These are phyloP conservation scores for Dermatophagoides farinae DNA, from an alignment of 1,140 invertebrate species.

Conservation along the genomic window DNA sequence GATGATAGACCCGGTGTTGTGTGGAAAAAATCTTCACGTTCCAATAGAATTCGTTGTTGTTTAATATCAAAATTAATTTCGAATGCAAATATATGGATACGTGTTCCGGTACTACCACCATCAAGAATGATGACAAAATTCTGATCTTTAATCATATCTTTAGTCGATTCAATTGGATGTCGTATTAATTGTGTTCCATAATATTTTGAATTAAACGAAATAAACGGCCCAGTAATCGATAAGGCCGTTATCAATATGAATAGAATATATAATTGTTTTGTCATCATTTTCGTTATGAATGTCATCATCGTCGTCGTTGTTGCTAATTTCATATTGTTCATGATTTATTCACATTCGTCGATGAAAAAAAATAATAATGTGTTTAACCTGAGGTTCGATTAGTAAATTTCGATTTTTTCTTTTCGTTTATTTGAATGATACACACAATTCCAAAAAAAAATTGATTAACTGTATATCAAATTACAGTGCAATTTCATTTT, in stretches of 20 bases:
- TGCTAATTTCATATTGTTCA: no score
- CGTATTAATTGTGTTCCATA: not conserved
- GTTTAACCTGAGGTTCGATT: no score
- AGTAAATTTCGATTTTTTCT: no score
- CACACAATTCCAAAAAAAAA: no score
- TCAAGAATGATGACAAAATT: conserved; percentile 72
- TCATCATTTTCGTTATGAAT: no score
- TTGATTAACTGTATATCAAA: no score
- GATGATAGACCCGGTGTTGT: conserved; percentile 69
- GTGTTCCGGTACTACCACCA: conserved; percentile 81
- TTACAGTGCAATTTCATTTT: no score
- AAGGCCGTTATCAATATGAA: not conserved
- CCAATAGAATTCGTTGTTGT: conserved; percentile 34
- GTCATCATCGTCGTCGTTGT: no score
- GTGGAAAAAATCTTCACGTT: conserved; percentile 58
- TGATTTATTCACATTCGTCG: no score
- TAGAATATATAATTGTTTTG: no score
- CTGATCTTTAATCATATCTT: not conserved
- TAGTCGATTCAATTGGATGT: not conserved
- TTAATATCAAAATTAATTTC: conserved; percentile 25
- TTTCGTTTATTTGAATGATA: no score
- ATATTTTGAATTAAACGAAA: not conserved
- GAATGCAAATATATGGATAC: conserved; percentile 74
- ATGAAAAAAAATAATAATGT: no score
- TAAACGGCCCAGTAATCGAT: not conserved